Evolutionary conservation across 2,888 invertebrate genomes (phyloP).

Genomic region (Clanis bilineata): DNA sequence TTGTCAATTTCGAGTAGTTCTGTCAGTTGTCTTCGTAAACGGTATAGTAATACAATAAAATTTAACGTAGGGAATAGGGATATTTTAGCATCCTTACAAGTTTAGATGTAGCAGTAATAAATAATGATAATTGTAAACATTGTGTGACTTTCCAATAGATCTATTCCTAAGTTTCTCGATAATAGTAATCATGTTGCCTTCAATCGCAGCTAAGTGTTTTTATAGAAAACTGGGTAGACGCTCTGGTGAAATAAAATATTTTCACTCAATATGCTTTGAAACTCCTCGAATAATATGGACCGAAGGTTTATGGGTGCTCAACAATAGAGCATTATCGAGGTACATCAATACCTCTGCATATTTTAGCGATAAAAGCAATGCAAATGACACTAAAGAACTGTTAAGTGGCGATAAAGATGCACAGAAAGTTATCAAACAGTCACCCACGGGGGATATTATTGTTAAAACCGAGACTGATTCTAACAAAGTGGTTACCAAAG

Average conservation of each 20-base stretch:
- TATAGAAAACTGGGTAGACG: conserved; percentile 62
- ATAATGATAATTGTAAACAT: conserved; percentile 5
- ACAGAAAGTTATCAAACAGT: conserved; percentile 51
- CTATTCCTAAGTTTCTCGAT: neutral
- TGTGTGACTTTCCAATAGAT: conserved; percentile 21
- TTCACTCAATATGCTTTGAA: conserved; percentile 51
- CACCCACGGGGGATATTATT: conserved; percentile 58
- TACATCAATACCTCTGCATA: conserved; percentile 50
- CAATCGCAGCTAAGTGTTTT: conserved; percentile 57
- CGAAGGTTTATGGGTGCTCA: conserved; percentile 21
- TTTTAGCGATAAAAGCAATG: conserved; percentile 50
- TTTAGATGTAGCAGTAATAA: neutral
- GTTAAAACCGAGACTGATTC: conserved; percentile 70
- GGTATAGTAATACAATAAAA: too few species aligned
- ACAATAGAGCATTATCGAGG: conserved; percentile 41
- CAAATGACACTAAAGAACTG: conserved; percentile 36
- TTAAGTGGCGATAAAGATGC: conserved; percentile 29
- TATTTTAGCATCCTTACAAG: neutral
- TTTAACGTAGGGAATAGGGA: too few species aligned
- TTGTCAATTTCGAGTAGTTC: too few species aligned
- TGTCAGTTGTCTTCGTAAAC: too few species aligned
- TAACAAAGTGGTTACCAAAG: conserved; percentile 67
- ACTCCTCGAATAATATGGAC: conserved; percentile 41
- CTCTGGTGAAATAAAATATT: conserved; percentile 53
- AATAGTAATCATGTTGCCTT: conserved; percentile 53